Evolutionary conservation across 2,797 vertebrate genomes (phyloP).

Genomic region (Vireo griseus): DNA sequence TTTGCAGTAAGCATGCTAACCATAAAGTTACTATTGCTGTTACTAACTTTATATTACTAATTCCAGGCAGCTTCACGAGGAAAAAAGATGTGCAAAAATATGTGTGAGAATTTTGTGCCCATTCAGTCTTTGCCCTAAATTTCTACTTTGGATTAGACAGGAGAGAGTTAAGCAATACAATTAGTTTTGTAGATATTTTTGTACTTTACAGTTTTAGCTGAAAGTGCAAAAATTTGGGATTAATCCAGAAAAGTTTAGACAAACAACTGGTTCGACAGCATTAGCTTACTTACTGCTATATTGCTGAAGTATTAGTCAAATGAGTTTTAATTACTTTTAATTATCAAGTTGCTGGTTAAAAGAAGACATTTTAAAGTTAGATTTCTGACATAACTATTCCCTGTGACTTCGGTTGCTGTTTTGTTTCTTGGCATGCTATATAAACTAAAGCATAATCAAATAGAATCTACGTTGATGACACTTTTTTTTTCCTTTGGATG

Average conservation of each 20-base stretch:
- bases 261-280: neutral
- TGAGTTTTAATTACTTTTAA: neutral
- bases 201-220: neutral
- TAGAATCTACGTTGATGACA: neutral
- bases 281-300: neutral
- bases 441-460: neutral
- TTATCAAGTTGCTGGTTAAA: neutral
- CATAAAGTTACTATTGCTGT: neutral
- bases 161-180: neutral
- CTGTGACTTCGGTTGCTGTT: neutral
- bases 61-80: neutral
- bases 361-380: neutral
- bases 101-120: neutral
- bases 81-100: neutral
- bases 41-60: neutral
- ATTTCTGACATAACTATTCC: neutral
- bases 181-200: neutral
- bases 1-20: neutral
- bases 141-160: neutral
- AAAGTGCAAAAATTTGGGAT: neutral
- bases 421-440: neutral
- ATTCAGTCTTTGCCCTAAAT: neutral
- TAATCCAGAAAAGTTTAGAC: neutral
- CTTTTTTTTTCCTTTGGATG: neutral
- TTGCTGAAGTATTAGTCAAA: neutral